Conservation (phyloP, 2,888 invertebrate species). For the Drosophila nigricruria region DNA sequence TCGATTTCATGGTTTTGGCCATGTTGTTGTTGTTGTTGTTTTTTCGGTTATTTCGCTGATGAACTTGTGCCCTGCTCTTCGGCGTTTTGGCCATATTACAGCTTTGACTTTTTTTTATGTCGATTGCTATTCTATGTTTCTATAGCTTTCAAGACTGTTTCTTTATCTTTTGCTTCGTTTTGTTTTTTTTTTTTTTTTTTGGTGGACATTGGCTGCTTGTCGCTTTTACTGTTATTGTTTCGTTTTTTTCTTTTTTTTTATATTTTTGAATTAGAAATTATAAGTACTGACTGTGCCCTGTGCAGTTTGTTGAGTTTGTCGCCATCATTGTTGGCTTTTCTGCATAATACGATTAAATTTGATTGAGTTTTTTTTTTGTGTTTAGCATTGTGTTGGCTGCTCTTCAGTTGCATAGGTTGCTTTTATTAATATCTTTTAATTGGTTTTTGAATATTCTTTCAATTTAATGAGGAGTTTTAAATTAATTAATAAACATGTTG, state of each 20-base stretch:
- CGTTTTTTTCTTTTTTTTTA: constrained; percentile 30
- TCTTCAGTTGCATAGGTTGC: neutral
- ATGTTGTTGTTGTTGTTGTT: constrained; percentile 28
- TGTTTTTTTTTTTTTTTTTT: constrained; percentile 2
- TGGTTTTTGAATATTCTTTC: neutral
- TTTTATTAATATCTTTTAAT: constrained; percentile 9
- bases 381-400: constrained; percentile 7
- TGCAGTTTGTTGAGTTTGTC: constrained; percentile 18
- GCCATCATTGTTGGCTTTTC: constrained; percentile 17
- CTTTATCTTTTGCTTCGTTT: neutral
- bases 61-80: neutral
- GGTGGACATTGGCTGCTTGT: constrained; percentile 37
- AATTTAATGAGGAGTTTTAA: neutral
- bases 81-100: constrained; percentile 41
- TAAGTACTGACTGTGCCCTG: constrained; percentile 28
- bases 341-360: constrained; percentile 75
- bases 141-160: constrained; percentile 18
- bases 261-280: constrained; percentile 45
- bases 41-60: constrained; percentile 33
- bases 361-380: constrained; percentile 70
- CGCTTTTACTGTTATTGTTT: constrained; percentile 39
- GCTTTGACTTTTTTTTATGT: constrained; percentile 39
- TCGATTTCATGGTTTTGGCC: constrained; percentile 29
- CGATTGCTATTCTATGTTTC: constrained; percentile 19
- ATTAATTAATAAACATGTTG: too few relatives aligned